Conservation (phyloP, 1,140 invertebrate genomes). For the Lordiphosa clarofinis region DNA sequence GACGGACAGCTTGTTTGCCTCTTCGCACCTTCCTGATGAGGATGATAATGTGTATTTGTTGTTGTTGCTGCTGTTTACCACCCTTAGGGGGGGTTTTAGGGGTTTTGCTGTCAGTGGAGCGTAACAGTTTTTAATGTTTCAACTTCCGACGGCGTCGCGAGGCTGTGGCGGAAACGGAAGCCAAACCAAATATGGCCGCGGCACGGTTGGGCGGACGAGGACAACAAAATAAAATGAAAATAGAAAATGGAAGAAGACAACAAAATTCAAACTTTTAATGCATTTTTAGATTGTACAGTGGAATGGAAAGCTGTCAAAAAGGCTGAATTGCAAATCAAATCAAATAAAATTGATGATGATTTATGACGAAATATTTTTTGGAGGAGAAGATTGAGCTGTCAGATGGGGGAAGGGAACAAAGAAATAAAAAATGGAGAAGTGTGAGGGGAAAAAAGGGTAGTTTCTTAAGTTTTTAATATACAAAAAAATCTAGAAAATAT, state of each 20-base stretch:
- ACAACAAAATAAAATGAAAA: background rate
- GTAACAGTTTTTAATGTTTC: constrained; percentile 53
- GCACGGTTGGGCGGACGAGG: constrained; percentile 19
- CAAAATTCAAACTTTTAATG: constrained; percentile 70
- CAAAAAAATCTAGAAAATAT: no score
- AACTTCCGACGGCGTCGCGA: constrained; percentile 50
- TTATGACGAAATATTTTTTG: background rate
- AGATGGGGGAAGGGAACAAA: background rate
- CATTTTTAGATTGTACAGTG: constrained; percentile 40
- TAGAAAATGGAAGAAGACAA: constrained; percentile 27
- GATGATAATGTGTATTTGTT: constrained; percentile 48
- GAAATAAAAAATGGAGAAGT: no score
- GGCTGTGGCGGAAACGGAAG: constrained; percentile 61
- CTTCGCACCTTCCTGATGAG: constrained; percentile 60
- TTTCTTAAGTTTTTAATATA: no score
- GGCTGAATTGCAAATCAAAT: background rate
- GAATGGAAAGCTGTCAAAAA: background rate
- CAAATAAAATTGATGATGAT: constrained; percentile 17
- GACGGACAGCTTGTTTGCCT: constrained; percentile 44
- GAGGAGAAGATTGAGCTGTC: constrained; percentile 15
- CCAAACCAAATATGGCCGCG: constrained; percentile 71
- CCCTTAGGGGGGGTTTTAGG: no score
- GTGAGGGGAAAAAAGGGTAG: no score
- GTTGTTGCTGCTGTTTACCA: no score
- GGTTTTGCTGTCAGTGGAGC: no score